Base-by-base conservation (phyloP, 2,113 vertebrate species). In the Actenoides lindsayi region DNA sequence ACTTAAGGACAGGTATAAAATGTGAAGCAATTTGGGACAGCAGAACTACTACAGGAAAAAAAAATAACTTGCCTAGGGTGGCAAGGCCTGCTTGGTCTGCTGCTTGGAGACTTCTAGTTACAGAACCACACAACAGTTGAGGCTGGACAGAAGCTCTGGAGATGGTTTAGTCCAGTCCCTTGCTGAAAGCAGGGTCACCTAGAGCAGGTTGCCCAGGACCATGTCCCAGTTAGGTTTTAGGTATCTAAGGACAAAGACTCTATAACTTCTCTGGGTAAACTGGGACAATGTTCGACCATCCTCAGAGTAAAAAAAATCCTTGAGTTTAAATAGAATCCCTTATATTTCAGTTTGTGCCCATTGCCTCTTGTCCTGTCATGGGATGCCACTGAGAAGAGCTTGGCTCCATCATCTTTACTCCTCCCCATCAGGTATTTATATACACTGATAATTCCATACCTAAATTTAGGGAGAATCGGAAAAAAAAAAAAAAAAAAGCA, bases 401-500 rank as follows among this genome's bases (percentile, higher is more conserved):
- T 79, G 41, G 11, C 25, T 78, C 19, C 42, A 60, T 16, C 11
- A n/a, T 77, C 50, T 28, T 62, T 62, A 48, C 7, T 77, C 7
- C 5, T 13, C 17, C 2, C 11, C 0, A 0, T n/a, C 19, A 87
- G 21, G 12, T 71, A 67, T 35, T 60, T 48, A 71, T 9, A 68
- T 20, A 78, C 13, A 11, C 18, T 31, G 15, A 41, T 46, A 67
- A 87, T 12, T 71, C 21, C 19, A 20, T 25, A 59, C 37, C 39
- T 60, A 27, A 73, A 63, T 77, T 84, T 23, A 86, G 31, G 59
- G 21, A 90, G 68, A 57, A 95, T 23, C 9, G 50, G 15, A 24
- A 5, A 16, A n/a, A 23, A 27, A 10, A 39, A 41, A 24, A 5
- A 16, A n/a, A 23, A 27, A 10, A 39, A 41, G 4, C 12, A 9